Evolutionary conservation across 2,888 invertebrate genomes (phyloP).

Genomic region (Latrodectus hesperus): DNA sequence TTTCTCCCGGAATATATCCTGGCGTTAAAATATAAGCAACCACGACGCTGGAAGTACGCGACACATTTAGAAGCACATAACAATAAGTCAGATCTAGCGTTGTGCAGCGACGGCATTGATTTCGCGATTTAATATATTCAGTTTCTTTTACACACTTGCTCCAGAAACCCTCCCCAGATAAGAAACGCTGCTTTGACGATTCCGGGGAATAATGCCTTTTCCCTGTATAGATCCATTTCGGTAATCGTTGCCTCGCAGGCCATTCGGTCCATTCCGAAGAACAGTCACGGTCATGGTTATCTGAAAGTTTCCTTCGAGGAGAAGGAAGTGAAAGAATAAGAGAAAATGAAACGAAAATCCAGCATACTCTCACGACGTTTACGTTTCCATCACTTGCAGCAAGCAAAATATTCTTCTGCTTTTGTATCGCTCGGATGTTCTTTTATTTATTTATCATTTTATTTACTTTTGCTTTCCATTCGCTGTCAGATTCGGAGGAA

Average conservation of each 20-base stretch:
- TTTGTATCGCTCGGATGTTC: slow-evolving; percentile 11
- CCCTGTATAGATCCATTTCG: slow-evolving; percentile 46
- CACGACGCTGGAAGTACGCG: no score
- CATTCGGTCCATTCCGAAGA: slow-evolving; percentile 34
- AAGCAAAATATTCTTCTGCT: slow-evolving; percentile 14
- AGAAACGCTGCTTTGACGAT: background rate
- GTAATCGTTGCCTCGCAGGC: slow-evolving; percentile 55
- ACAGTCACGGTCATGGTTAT: slow-evolving; percentile 56
- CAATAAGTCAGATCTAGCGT: no score
- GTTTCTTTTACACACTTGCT: background rate
- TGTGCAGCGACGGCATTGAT: background rate
- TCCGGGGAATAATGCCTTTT: slow-evolving; percentile 47
- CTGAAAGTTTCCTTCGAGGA: slow-evolving; percentile 31
- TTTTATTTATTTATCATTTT: slow-evolving; percentile 17
- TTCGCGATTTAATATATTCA: background rate
- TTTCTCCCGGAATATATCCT: no score
- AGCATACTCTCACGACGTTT: slow-evolving; percentile 39
- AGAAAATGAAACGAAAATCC: slow-evolving; percentile 5
- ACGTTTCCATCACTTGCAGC: slow-evolving; percentile 48
- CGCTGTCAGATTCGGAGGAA: background rate
- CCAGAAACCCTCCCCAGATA: slow-evolving; percentile 10
- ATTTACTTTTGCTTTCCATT: slow-evolving; percentile 5
- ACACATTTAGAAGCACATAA: no score
- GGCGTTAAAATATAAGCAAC: no score
- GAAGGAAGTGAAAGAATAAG: slow-evolving; percentile 29